phyloP scores from a whole-genome alignment of 2,113 vertebrate species.

The Promerops cafer region DNA sequence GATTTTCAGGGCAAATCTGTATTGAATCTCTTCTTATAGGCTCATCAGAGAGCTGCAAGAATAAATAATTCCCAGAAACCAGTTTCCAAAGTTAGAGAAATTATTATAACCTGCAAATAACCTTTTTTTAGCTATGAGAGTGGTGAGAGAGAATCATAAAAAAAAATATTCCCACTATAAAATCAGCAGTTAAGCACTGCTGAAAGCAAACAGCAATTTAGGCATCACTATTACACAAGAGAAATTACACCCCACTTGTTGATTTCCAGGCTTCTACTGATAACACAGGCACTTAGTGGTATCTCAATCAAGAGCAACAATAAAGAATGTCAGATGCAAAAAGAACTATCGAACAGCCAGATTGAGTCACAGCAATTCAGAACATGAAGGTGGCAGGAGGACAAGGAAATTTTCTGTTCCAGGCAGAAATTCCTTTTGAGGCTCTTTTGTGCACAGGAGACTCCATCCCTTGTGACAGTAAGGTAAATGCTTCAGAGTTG shows the following conservation, averaged over 20 bases:
- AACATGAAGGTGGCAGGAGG: background rate
- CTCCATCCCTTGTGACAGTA: background rate
- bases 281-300: background rate
- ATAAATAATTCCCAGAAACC: background rate
- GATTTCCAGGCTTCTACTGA: background rate
- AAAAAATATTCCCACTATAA: background rate
- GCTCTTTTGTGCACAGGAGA: background rate
- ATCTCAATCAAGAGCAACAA: background rate
- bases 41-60: background rate
- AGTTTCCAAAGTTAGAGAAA: background rate
- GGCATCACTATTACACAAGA: conserved; percentile 21
- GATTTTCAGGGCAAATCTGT: background rate
- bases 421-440: background rate
- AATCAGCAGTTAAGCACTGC: conserved; percentile 1
- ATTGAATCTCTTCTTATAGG: background rate
- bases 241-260: conserved; percentile 23
- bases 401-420: background rate
- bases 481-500: background rate
- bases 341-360: background rate
- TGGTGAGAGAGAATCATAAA: background rate
- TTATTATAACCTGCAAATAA: background rate
- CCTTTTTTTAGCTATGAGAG: background rate
- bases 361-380: background rate
- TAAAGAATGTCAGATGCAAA: background rate
- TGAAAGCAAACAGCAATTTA: conserved; percentile 50